A percentile compares a stretch with the other conserved stretches of the same genome.
Conservation (phyloP, 2,888 invertebrate genomes). For the Heliconius aoede region DNA sequence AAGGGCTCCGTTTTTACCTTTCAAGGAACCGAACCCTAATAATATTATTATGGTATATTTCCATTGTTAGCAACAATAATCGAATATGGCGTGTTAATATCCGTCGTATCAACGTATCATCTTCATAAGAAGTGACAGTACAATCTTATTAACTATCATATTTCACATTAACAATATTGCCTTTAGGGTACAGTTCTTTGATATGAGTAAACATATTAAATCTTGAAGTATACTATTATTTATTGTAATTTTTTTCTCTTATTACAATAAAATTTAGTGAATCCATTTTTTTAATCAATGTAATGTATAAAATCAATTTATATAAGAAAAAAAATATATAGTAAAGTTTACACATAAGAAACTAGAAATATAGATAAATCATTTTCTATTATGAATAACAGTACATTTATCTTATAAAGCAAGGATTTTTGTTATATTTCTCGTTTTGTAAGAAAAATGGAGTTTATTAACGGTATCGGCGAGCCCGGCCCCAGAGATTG, state of each 20-base stretch:
- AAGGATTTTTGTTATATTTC: conserved; percentile 25
- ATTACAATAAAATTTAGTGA: too few species aligned
- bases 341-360: not conserved
- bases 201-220: not conserved
- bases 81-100: not conserved
- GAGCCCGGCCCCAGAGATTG: conserved; percentile 61
- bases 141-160: not conserved
- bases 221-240: not conserved
- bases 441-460: conserved; percentile 58
- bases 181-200: not conserved
- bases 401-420: conserved; percentile 20
- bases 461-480: conserved; percentile 65
- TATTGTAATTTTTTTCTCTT: not conserved
- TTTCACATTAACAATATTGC: conserved; percentile 15
- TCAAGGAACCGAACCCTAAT: too few species aligned
- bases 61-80: not conserved
- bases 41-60: not conserved
- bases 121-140: not conserved
- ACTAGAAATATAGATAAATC: not conserved
- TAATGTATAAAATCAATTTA: not conserved
- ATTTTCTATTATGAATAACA: conserved; percentile 20
- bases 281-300: too few species aligned
- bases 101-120: not conserved
- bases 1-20: too few species aligned
- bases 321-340: not conserved